Percentiles rank a stretch among this genome's conserved stretches.
phyloP scores from a whole-genome alignment of 2,888 invertebrate genomes.

The Salticus scenicus region DNA sequence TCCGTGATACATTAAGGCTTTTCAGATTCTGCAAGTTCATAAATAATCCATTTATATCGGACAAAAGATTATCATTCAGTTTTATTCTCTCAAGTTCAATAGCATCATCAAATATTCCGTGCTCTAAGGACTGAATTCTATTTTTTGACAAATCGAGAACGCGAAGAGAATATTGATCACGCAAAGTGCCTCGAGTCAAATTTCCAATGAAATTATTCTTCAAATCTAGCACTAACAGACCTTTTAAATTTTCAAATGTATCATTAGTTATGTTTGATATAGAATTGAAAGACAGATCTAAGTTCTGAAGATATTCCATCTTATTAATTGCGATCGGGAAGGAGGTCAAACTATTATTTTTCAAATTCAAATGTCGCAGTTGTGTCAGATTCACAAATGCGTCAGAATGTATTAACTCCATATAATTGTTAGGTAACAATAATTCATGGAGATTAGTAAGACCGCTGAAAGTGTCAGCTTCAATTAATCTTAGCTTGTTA shows the following conservation, averaged over 20 bases:
- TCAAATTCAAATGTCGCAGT: constrained; percentile 91
- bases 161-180: constrained; percentile 83
- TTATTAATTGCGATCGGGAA: constrained; percentile 88
- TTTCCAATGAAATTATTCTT: constrained; percentile 91
- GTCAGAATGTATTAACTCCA: constrained; percentile 89
- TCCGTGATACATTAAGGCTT: constrained; percentile 94
- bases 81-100: constrained; percentile 88
- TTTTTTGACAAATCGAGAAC: constrained; percentile 90
- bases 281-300: constrained; percentile 93
- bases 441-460: constrained; percentile 89
- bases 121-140: constrained; percentile 85
- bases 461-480: constrained; percentile 90
- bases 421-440: constrained; percentile 88
- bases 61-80: constrained; percentile 88
- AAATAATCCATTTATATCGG: constrained; percentile 88
- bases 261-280: constrained; percentile 87
- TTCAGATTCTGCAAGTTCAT: constrained; percentile 87
- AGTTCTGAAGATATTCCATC: constrained; percentile 88
- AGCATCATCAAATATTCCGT: constrained; percentile 86
- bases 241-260: constrained; percentile 88
- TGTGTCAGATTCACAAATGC: constrained; percentile 93
- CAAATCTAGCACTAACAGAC: constrained; percentile 89
- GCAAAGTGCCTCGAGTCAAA: constrained; percentile 86
- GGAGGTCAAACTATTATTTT: constrained; percentile 87
- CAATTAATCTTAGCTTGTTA: constrained; percentile 88